phyloP scores from a whole-genome alignment of 2,113 vertebrate species.

The Amphilophus citrinellus region DNA sequence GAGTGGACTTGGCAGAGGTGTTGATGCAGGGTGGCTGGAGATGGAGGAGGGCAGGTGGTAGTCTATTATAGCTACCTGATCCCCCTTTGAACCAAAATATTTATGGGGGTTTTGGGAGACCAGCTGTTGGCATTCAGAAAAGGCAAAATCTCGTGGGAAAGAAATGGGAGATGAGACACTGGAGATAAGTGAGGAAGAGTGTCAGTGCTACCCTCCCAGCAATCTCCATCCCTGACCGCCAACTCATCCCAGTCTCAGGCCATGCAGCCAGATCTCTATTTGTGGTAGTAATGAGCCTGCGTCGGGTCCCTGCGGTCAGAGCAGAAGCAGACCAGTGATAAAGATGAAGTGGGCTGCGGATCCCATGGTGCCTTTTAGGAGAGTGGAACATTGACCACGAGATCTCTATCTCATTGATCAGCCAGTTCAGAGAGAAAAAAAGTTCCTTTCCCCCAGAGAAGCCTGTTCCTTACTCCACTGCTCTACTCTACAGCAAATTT shows the following conservation, averaged over 20 bases:
- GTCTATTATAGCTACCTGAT: constrained; percentile 66
- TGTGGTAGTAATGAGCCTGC: constrained; percentile 69
- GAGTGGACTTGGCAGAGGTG: constrained; percentile 50
- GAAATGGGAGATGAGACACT: constrained; percentile 19
- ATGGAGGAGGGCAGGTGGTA: constrained; percentile 61
- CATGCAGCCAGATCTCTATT: constrained; percentile 66
- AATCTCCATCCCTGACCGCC: constrained; percentile 18
- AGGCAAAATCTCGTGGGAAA: constrained; percentile 17
- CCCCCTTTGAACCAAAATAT: constrained; percentile 51
- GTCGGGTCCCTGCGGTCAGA: constrained; percentile 59
- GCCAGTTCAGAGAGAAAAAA: constrained; percentile 53
- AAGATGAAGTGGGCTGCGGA: constrained; percentile 70
- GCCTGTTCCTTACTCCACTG: constrained; percentile 26
- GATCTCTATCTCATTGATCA: constrained; percentile 76
- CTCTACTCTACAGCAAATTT: constrained; percentile 40
- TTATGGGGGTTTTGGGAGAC: constrained; percentile 55
- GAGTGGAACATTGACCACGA: constrained; percentile 73
- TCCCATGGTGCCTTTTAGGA: constrained; percentile 74
- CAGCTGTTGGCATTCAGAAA: constrained; percentile 64
- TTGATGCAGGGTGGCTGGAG: constrained; percentile 31
- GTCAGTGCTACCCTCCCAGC: constrained; percentile 3
- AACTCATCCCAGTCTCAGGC: constrained; percentile 40
- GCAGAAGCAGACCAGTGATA: constrained; percentile 64
- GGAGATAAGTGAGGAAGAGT: constrained; percentile 14
- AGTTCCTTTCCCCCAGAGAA: constrained; percentile 47